phyloP scores from a whole-genome alignment of 2,113 vertebrate genomes.

The Pteronura brasiliensis region DNA sequence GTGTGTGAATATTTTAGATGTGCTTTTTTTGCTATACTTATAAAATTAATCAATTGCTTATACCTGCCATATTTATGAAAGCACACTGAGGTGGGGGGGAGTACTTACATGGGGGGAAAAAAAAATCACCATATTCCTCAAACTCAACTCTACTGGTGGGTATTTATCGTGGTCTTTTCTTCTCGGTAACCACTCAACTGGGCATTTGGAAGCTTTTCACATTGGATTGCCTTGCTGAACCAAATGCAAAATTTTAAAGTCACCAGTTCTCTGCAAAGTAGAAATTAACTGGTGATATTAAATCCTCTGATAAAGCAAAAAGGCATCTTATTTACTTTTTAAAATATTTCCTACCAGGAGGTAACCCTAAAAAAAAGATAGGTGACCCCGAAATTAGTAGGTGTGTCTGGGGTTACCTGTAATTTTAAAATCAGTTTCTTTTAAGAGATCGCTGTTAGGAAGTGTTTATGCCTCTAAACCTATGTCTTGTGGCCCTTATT shows the following conservation, averaged over 20 bases:
- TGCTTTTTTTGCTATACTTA: background rate
- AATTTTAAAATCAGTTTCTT: background rate
- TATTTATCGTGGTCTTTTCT: constrained; percentile 3
- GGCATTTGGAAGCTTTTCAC: background rate
- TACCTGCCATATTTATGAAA: background rate
- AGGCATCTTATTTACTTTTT: background rate
- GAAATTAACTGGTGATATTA: constrained; percentile 1
- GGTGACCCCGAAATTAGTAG: background rate
- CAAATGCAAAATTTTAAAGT: background rate
- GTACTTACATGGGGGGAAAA: background rate
- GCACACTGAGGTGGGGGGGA: background rate
- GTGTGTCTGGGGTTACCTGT: background rate
- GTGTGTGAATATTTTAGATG: background rate
- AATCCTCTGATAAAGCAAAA: constrained; percentile 1
- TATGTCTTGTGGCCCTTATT: background rate
- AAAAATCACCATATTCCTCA: background rate
- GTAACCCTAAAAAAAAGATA: background rate
- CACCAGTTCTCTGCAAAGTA: background rate
- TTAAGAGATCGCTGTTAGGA: background rate
- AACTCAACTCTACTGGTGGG: background rate
- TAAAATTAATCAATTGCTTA: background rate
- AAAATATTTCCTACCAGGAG: background rate
- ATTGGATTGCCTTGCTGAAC: background rate
- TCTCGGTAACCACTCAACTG: background rate
- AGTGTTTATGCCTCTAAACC: background rate